Conservation (phyloP, 2,888 invertebrate species). For the Tanytarsus gracilentus region DNA sequence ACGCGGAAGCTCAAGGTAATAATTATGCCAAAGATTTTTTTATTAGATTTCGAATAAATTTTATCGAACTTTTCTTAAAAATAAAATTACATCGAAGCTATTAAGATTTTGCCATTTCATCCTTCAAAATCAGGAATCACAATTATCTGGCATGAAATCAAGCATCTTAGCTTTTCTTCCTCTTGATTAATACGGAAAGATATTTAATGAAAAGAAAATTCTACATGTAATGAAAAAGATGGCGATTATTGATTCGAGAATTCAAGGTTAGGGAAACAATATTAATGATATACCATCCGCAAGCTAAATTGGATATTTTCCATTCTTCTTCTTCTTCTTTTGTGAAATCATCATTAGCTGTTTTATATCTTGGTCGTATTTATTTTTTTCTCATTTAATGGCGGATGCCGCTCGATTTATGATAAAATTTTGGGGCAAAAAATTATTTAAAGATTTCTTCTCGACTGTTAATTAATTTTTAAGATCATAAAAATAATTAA, state of each 20-base stretch:
- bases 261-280: background rate
- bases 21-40: too few relatives aligned
- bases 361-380: background rate
- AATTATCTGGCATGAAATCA: slow-evolving; percentile 19
- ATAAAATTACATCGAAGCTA: too few relatives aligned
- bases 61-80: too few relatives aligned
- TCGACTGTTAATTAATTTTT: too few relatives aligned
- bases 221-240: background rate
- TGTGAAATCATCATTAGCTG: background rate
- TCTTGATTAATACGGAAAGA: slow-evolving; percentile 2
- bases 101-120: too few relatives aligned
- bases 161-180: slow-evolving; percentile 10
- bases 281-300: slow-evolving; percentile 12
- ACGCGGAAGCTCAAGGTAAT: too few relatives aligned
- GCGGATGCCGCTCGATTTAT: too few relatives aligned
- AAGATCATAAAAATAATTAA: too few relatives aligned
- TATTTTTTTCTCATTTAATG: background rate
- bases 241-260: slow-evolving; percentile 9
- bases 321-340: too few relatives aligned
- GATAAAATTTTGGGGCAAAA: too few relatives aligned
- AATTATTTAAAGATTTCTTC: too few relatives aligned
- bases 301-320: slow-evolving; percentile 3
- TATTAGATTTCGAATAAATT: too few relatives aligned
- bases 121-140: background rate
- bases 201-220: background rate